Evolutionary conservation across 2,888 invertebrate genomes (phyloP), one percentile per base, ranked within the genome.

Genomic region (Bombylius major): DNA sequence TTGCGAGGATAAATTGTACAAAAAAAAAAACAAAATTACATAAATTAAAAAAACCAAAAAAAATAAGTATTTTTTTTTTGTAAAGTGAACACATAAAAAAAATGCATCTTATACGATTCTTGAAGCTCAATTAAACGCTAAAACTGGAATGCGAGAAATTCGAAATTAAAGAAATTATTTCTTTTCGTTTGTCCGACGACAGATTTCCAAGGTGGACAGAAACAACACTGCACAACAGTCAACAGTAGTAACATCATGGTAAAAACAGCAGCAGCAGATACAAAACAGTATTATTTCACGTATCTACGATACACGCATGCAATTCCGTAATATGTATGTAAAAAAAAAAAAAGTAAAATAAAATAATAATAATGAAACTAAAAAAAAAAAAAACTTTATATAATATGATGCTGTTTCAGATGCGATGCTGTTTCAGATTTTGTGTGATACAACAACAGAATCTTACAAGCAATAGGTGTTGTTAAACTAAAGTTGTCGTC

Each of bases 141-240:
- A 50, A 55, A 11, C 34, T 51, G 55, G 55, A 55, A 55, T 55
- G 23, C 32, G 23, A 55, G 55, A 50, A 51, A 55, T 55, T 55
- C 50, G 34, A 50, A 55, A 55, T 55, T 51, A 47, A 51, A 55
- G 50, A 55, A 55, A 55, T 55, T 32, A 50, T 39, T 55, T 34
- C 39, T 36, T 50, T 46, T 46, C 50, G 36, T 50, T 45, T 39
- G 50, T 42, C 39, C 39, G 39, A 42, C 39, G 12, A 42, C 39
- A 36, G 34, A 11, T 42, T 42, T 11, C 12, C 39, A 42, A 42
- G 12, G 39, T 42, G 12, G 39, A 42, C 8, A 42, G 4, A 11
- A 42, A 11, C 39, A 42, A 11, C 39, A 42, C 23, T 23, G 23
- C 23, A 42, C 39, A 42, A 11, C 39, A 39, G 9, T 11, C 6